phyloP scores from a whole-genome alignment of 2,888 invertebrate species.

The Nephrotoma guestfalica region DNA sequence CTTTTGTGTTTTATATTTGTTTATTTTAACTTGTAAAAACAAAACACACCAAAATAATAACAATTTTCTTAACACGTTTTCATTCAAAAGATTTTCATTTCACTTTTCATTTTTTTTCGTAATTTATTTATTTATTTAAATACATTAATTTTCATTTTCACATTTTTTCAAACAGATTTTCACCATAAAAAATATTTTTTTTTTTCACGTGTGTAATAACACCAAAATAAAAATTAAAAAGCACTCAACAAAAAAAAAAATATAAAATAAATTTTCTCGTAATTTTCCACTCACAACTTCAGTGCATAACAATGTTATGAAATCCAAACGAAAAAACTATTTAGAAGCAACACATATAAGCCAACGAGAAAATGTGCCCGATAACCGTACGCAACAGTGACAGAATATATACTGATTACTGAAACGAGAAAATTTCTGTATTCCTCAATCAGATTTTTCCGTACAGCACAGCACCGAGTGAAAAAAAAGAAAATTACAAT shows the following conservation, averaged over 20 bases:
- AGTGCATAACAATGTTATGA: neutral
- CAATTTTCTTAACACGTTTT: neutral
- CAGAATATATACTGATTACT: neutral
- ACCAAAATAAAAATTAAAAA: neutral
- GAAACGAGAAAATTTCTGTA: neutral
- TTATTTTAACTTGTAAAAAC: neutral
- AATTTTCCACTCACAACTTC: neutral
- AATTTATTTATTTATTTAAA: neutral
- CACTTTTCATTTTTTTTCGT: neutral
- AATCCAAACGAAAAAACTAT: neutral
- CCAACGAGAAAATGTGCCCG: neutral
- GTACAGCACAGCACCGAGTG: neutral
- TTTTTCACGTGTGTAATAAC: neutral
- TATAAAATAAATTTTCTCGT: too few species aligned
- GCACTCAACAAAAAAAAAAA: neutral
- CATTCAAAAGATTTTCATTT: too few species aligned
- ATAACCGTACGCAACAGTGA: neutral
- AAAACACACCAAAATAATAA: neutral
- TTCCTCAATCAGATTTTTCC: neutral
- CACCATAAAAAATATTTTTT: neutral
- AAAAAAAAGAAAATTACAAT: neutral
- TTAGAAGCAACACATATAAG: neutral
- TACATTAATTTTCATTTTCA: neutral
- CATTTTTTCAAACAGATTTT: neutral
- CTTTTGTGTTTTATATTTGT: neutral